Conservation (phyloP, 2,113 vertebrate genomes). For the Scatophagus argus region DNA sequence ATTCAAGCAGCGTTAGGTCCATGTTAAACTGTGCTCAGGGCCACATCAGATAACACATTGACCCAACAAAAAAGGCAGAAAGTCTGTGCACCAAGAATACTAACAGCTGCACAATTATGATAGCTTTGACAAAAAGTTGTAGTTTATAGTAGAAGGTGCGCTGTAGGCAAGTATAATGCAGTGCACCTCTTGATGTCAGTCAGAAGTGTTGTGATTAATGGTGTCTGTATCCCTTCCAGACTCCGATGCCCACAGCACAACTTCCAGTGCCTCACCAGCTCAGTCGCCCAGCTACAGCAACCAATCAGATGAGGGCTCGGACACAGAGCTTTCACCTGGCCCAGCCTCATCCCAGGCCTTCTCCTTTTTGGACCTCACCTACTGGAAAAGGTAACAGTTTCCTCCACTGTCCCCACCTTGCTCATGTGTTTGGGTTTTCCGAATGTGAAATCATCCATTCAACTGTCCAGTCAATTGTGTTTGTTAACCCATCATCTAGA, state of each 20-base stretch:
- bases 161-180: no score
- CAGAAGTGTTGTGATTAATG: not conserved
- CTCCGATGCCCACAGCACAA: slow-evolving; percentile 92
- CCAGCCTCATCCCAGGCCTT: not conserved
- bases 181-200: no score
- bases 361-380: slow-evolving; percentile 33
- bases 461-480: not conserved
- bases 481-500: not conserved
- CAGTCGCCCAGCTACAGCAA: slow-evolving; percentile 93
- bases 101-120: no score
- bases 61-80: no score
- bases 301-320: slow-evolving; percentile 92
- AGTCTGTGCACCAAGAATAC: no score
- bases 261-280: slow-evolving; percentile 91
- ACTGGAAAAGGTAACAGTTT: slow-evolving; percentile 30
- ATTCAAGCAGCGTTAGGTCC: no score
- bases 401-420: not conserved
- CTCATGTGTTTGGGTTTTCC: not conserved
- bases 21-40: no score
- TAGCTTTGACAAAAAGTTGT: no score
- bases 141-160: no score
- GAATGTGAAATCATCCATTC: not conserved
- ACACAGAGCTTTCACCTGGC: slow-evolving; percentile 78
- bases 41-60: no score
- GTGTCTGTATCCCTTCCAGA: slow-evolving; percentile 74